Conservation (phyloP, 2,113 vertebrate species). For the Anarhynchus alexandrinus region DNA sequence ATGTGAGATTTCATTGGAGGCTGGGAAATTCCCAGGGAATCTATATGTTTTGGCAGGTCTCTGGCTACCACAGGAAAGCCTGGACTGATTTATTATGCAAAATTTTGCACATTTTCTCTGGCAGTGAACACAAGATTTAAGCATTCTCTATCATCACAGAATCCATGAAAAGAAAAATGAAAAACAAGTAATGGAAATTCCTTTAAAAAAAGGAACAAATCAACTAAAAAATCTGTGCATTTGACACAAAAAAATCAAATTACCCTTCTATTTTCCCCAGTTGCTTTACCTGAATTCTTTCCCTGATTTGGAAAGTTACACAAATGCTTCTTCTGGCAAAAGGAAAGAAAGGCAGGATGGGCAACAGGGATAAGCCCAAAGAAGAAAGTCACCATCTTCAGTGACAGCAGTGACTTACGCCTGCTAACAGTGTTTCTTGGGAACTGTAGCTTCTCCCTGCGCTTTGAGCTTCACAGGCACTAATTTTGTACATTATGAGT, state of each 20-base stretch:
- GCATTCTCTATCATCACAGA: background rate
- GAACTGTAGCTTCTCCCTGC: constrained; percentile 17
- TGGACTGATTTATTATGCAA: background rate
- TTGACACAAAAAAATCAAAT: background rate
- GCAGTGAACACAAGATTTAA: background rate
- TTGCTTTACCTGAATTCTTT: background rate
- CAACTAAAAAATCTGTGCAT: background rate
- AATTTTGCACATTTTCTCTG: background rate
- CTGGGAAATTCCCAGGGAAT: background rate
- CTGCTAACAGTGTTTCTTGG: constrained; percentile 24
- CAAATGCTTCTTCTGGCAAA: background rate
- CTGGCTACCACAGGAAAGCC: background rate
- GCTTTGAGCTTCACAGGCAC: background rate
- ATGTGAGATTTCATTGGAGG: background rate
- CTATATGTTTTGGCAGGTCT: background rate
- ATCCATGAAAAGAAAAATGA: background rate
- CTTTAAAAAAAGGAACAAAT: background rate
- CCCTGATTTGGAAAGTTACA: background rate
- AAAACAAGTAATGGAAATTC: background rate
- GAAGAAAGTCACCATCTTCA: constrained; percentile 7
- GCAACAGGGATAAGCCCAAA: background rate
- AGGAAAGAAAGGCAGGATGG: background rate
- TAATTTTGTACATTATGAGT: constrained; percentile 40
- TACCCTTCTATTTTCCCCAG: background rate
- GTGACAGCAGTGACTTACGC: background rate